Evolutionary conservation across 2,113 vertebrate species (phyloP).

Genomic region (Hassar affinis): DNA sequence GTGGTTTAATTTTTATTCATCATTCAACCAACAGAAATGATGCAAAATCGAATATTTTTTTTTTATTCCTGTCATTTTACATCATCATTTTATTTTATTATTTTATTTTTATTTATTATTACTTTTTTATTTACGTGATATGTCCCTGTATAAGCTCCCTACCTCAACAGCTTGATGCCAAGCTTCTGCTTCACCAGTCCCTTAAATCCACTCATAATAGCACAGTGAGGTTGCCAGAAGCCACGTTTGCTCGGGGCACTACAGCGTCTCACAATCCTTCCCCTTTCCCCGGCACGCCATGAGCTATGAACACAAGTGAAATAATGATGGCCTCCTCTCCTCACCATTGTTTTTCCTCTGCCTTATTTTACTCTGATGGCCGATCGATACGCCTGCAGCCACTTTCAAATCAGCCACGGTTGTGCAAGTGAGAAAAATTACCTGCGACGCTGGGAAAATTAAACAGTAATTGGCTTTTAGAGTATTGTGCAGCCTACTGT

Average conservation of each 20-base stretch:
- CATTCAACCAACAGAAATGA: too few species aligned
- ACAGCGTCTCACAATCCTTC: background rate
- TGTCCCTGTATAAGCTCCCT: too few species aligned
- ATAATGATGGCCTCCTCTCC: slow-evolving; percentile 7
- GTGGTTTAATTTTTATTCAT: too few species aligned
- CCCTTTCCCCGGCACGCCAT: background rate
- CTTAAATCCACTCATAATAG: background rate
- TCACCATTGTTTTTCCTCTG: slow-evolving; percentile 42
- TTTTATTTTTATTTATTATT: too few species aligned
- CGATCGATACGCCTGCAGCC: slow-evolving; percentile 61
- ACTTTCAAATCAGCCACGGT: slow-evolving; percentile 50
- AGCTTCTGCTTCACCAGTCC: background rate
- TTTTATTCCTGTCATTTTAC: too few species aligned
- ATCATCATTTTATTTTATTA: too few species aligned
- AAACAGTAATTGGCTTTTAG: slow-evolving; percentile 64
- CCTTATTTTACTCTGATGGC: slow-evolving; percentile 55
- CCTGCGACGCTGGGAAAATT: slow-evolving; percentile 67
- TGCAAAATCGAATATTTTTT: too few species aligned
- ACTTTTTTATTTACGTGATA: too few species aligned
- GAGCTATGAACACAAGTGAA: background rate
- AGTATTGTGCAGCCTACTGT: slow-evolving; percentile 54
- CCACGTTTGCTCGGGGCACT: background rate
- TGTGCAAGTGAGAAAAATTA: slow-evolving; percentile 61
- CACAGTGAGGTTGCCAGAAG: background rate
- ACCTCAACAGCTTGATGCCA: background rate